Evolutionary conservation across 2,113 vertebrate species (phyloP).

Genomic region (Eubucco bourcierii): DNA sequence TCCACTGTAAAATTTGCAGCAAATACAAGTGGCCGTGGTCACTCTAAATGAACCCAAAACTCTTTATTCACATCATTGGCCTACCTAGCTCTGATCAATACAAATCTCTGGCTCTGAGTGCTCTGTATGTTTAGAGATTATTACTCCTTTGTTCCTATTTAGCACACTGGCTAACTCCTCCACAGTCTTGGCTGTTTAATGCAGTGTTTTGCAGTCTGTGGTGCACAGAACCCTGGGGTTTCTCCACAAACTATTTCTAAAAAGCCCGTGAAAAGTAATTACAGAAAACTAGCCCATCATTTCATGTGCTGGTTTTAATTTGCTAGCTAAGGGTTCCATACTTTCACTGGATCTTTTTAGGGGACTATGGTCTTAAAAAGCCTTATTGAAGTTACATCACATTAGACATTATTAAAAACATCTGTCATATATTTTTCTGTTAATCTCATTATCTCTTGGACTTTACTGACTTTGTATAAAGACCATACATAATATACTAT

Average conservation of each 20-base stretch:
- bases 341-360: slow-evolving; percentile 36
- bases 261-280: slow-evolving; percentile 61
- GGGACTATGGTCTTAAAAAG: slow-evolving; percentile 20
- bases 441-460: slow-evolving; percentile 50
- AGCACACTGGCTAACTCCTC: slow-evolving; percentile 50
- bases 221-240: slow-evolving; percentile 51
- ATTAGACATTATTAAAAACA: slow-evolving; percentile 23
- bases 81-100: not conserved
- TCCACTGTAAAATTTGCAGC: not conserved
- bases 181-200: slow-evolving; percentile 29
- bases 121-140: slow-evolving; percentile 21
- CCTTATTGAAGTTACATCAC: not conserved
- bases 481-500: not conserved
- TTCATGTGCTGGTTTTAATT: slow-evolving; percentile 58
- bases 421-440: slow-evolving; percentile 33
- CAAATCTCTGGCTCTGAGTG: slow-evolving; percentile 18
- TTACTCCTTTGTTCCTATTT: slow-evolving; percentile 55
- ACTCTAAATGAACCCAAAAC: not conserved
- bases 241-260: slow-evolving; percentile 51
- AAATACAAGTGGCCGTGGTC: not conserved
- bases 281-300: slow-evolving; percentile 53
- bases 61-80: not conserved
- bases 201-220: slow-evolving; percentile 43
- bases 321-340: slow-evolving; percentile 12
- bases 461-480: slow-evolving; percentile 21